phyloP scores from a whole-genome alignment of 2,888 invertebrate species.

The Drosophila prostipennis region DNA sequence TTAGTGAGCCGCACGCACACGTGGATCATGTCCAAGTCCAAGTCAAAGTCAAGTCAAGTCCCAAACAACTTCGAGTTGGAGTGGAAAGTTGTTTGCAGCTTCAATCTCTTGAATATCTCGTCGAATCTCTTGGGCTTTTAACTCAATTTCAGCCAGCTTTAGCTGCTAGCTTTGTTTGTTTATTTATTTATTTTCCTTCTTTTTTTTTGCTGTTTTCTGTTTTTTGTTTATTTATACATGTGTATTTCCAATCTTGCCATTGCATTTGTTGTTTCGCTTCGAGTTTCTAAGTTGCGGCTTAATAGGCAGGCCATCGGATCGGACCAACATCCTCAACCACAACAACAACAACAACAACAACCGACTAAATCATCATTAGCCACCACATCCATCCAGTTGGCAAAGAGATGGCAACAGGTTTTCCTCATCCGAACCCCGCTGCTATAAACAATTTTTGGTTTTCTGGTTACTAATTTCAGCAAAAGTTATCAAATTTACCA shows the following conservation, averaged over 20 bases:
- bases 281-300: slow-evolving; percentile 59
- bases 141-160: slow-evolving; percentile 70
- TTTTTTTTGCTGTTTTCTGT: slow-evolving; percentile 9
- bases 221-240: slow-evolving; percentile 53
- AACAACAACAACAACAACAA: slow-evolving; percentile 41
- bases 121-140: slow-evolving; percentile 65
- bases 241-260: slow-evolving; percentile 55
- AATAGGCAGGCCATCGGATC: slow-evolving; percentile 46
- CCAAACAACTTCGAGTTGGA: slow-evolving; percentile 27
- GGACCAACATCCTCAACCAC: slow-evolving; percentile 36
- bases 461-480: slow-evolving; percentile 3
- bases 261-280: slow-evolving; percentile 37
- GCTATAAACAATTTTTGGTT: slow-evolving; percentile 16
- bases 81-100: slow-evolving; percentile 73
- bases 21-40: slow-evolving; percentile 51
- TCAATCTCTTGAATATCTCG: slow-evolving; percentile 40
- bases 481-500: not conserved
- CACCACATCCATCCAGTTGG: slow-evolving; percentile 43
- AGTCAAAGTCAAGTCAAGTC: slow-evolving; percentile 44
- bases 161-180: slow-evolving; percentile 20
- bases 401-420: slow-evolving; percentile 46
- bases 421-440: slow-evolving; percentile 8
- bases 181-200: slow-evolving; percentile 36
- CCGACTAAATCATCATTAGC: slow-evolving; percentile 54
- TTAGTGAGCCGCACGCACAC: slow-evolving; percentile 57